Base-by-base conservation (phyloP, 2,888 invertebrate genomes). In the Agonum fuliginosum region DNA sequence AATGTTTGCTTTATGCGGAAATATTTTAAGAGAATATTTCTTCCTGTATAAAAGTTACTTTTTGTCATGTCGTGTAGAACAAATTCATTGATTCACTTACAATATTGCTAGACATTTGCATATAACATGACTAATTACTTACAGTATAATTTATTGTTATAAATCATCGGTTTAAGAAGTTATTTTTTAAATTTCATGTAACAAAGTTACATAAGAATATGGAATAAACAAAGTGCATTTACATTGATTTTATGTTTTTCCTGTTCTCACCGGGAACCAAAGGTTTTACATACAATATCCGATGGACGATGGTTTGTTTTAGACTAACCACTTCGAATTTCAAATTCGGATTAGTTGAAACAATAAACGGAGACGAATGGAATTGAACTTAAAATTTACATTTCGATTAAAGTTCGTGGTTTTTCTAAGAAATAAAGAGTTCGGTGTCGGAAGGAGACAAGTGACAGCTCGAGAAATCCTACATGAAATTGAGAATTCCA, bases 341-440 rank as follows among this genome's bases (percentile, higher is more conserved):
- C 65, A 75, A 75, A 75, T 75, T 75, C 67, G 67, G 75, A 75
- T 75, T 75, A 75, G 65, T 48, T 65, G 67, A 48, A 75, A 48
- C 46, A 67, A 51, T 65, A 75, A 75, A 65, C 75, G 30, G 41
- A 54, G 58, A 73, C 24, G 46, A 74, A 62, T 62, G 19, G 74
- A 74, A 58, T 17, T 37, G 30, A 30, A 67, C 34, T 67, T 74
- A 46, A 75, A 75, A 75, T 65, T 75, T 48, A 67, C 67, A 75
- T 65, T 75, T 75, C 75, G 65, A 75, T 65, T 75, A 75, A 75
- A 75, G 48, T 67, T 51, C 17, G n/a, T 27, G 51, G 17, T 34
- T 46, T 30, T 67, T 58, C 43, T 43, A 43, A 58, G 20, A 73
- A 73, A 62, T 73, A 73, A 73, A 37, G 37, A 41, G 43, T 73